Evolutionary conservation across 2,797 vertebrate species (phyloP), one percentile per base, ranked within the genome.

Genomic region (Scarus forsteni): DNA sequence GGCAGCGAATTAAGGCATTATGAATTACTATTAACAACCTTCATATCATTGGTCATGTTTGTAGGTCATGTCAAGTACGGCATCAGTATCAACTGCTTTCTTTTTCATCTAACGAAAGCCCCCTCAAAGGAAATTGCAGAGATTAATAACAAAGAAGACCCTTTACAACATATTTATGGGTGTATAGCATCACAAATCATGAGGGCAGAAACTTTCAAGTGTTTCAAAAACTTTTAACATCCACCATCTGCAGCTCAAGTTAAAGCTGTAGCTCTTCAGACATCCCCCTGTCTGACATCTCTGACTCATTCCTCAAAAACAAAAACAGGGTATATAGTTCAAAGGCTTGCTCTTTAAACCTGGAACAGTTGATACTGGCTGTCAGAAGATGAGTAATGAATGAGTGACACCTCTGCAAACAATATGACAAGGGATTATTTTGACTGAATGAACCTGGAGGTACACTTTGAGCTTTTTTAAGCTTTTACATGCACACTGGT

Each of bases 311-410:
- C 55, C 59, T 64, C 61, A 77, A 50, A 10, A 11, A 72, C 59
- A 79, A 84, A 72, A 86, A 79, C 64, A 77, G 67, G 63, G 66
- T 73, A 36, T 75, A 60, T 48, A 84, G 80, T 88, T 91, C 74
- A 89, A 90, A 91, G 84, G 69, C 46, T 50, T 6, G 0, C 34
- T 39, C 76, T 83, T 72, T 82, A 34, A 81, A 63, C 66, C 58
- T 57, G 62, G 70, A 85, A 62, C 82, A 73, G 75, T 65, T 83
- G 70, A 83, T 85, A 44, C 62, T 10, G 52, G 50, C 73, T 89
- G 90, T 87, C 88, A 90, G 39, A 84, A 59, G 70, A 84, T 81
- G 71, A 87, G 62, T 73, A 73, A 84, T 85, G 77, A 72, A 68
- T 77, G 82, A 82, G 15, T 55, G 85, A 70, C 79, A 75, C 18